These are phyloP conservation scores for Barypeithes pellucidus DNA, from an alignment of 2,888 invertebrate genomes.

Conservation along the genomic window DNA sequence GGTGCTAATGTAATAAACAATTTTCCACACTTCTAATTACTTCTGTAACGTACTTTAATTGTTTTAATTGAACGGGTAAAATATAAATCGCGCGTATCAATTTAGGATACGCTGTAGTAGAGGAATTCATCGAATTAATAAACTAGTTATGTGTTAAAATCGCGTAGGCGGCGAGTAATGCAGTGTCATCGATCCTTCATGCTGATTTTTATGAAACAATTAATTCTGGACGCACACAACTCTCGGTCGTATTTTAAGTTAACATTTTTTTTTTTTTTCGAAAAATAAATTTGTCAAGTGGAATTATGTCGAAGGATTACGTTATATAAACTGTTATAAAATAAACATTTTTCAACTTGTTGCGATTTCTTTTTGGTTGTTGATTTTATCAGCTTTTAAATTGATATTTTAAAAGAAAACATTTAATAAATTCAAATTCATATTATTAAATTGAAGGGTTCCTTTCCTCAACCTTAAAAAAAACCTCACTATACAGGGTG, in stretches of 20 bases:
- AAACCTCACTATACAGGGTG: no score
- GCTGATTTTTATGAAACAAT: conserved; percentile 50
- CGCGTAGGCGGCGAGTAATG: conserved; percentile 43
- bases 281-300: conserved; percentile 26
- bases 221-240: conserved; percentile 39
- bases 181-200: conserved; percentile 45
- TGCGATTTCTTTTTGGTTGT: background rate
- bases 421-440: no score
- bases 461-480: no score
- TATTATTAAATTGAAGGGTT: no score
- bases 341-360: conserved; percentile 1
- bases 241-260: conserved; percentile 29
- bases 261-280: conserved; percentile 33
- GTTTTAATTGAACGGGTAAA: conserved; percentile 41
- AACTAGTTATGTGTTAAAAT: conserved; percentile 51
- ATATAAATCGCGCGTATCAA: conserved; percentile 43
- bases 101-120: conserved; percentile 37
- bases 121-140: conserved; percentile 51
- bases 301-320: conserved; percentile 20
- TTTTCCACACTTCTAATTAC: conserved; percentile 40
- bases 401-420: no score
- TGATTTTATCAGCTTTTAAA: background rate
- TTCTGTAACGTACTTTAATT: conserved; percentile 31
- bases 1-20: conserved; percentile 31
- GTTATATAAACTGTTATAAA: background rate